Conservation (phyloP, 2,888 invertebrate species). For the Tridacna gigas region DNA sequence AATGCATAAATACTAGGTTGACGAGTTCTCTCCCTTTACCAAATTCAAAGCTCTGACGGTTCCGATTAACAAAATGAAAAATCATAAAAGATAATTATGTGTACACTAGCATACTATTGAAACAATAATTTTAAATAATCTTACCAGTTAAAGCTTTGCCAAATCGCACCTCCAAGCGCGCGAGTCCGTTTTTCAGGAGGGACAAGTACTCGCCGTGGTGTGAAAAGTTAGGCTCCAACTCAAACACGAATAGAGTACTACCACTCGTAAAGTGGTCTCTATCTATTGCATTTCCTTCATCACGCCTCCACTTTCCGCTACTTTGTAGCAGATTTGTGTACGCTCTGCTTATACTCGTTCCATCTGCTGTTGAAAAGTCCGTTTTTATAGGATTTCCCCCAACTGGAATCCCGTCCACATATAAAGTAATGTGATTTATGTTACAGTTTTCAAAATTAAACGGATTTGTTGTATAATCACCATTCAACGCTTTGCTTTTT, state of each 20-base stretch:
- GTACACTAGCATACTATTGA: neutral
- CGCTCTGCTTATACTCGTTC: slow-evolving; percentile 32
- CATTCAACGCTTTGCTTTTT: slow-evolving; percentile 36
- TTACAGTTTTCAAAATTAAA: slow-evolving; percentile 31
- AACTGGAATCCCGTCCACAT: slow-evolving; percentile 47
- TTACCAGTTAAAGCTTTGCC: slow-evolving; percentile 36
- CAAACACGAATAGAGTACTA: slow-evolving; percentile 42
- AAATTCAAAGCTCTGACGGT: too few species aligned
- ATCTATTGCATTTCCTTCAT: slow-evolving; percentile 38
- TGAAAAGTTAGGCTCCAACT: slow-evolving; percentile 49
- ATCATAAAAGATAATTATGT: neutral
- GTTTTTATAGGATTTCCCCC: slow-evolving; percentile 51
- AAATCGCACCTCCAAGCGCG: slow-evolving; percentile 43
- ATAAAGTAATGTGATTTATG: slow-evolving; percentile 44
- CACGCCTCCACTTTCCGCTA: slow-evolving; percentile 45
- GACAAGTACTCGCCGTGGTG: slow-evolving; percentile 54
- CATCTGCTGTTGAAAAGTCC: slow-evolving; percentile 23
- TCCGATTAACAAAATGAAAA: neutral
- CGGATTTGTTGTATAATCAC: slow-evolving; percentile 23
- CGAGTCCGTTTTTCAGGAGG: slow-evolving; percentile 40
- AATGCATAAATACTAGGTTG: too few species aligned
- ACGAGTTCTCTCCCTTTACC: too few species aligned
- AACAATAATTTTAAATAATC: neutral
- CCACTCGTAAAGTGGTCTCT: slow-evolving; percentile 38
- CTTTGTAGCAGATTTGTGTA: slow-evolving; percentile 39